A percentile compares a stretch with the other conserved stretches of the same genome.
phyloP scores from a whole-genome alignment of 2,797 vertebrate genomes.

The Micromesistius poutassou region DNA sequence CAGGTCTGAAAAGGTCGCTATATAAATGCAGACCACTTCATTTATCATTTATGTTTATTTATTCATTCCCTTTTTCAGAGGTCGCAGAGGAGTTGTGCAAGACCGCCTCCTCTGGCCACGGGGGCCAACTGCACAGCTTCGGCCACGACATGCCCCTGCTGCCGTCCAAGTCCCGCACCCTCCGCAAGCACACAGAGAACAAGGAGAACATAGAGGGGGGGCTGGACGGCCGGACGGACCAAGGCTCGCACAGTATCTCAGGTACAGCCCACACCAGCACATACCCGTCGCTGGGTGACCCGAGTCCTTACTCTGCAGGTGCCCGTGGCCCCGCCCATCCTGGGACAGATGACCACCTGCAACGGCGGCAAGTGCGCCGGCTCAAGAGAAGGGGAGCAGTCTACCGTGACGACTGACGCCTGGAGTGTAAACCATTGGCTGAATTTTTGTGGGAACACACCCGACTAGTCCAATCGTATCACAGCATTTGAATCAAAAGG shows the following conservation, averaged over 20 bases:
- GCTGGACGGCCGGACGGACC: conserved; percentile 77
- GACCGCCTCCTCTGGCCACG: conserved; percentile 81
- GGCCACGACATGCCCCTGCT: conserved; percentile 87
- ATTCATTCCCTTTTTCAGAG: conserved; percentile 68
- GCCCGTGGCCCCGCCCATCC: not conserved
- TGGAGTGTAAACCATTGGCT: conserved; percentile 15
- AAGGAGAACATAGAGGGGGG: conserved; percentile 94
- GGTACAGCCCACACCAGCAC: conserved; percentile 71
- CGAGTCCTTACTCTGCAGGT: conserved; percentile 48
- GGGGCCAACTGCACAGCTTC: conserved; percentile 78
- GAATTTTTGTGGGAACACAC: not conserved
- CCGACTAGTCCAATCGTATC: not conserved
- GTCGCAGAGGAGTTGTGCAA: conserved; percentile 97
- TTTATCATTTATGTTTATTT: not conserved
- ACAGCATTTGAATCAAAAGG: not conserved
- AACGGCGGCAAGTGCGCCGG: conserved; percentile 58
- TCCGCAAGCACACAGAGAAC: conserved; percentile 94
- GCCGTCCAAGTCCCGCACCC: conserved; percentile 89
- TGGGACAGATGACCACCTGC: conserved; percentile 32
- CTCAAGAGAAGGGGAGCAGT: conserved; percentile 70
- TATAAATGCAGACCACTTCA: not conserved
- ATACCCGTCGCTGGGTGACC: conserved; percentile 1
- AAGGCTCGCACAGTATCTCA: conserved; percentile 82
- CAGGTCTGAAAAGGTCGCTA: not conserved
- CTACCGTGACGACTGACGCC: conserved; percentile 44